Base-by-base conservation (phyloP, 2,888 invertebrate species). In the Philopedon plagiatum region DNA sequence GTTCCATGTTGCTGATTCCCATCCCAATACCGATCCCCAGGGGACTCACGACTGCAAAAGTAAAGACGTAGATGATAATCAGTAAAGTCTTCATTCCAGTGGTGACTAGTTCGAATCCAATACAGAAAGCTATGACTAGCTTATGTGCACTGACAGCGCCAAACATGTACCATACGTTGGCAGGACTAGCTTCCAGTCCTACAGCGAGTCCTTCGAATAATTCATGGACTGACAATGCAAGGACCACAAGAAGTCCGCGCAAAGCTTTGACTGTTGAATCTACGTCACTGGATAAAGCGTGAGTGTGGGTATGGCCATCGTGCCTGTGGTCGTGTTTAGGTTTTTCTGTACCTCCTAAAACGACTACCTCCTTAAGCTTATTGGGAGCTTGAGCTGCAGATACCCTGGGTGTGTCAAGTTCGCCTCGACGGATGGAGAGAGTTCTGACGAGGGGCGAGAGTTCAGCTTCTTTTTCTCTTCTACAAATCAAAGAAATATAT, bases 201-300 rank as follows among this genome's bases (percentile, higher is more conserved):
- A 95, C 92, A 11, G 95, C 93, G 61, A 95, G 86, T 18, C 95
- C 96, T 86, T 96, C 95, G 81, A 96, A 94, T 0, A 95, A 87
- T 81, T 95, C 95, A 82, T 96, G 96, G 69, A 96, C 90, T 9
- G 95, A 94, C 19, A 96, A 86, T 0, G 95, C 96, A 51, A 95
- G 86, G 0, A 96, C 94, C 60, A 95, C 92, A 62, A 96, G 88
- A 18, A 96, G 86, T 15, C 93, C 95, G 74, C 93, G 89, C 56
- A 94, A 85, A 19, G 82, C 82, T 62, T 79, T 81, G 5, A 85
- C 81, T 18, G 84, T 80, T 0, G 82, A 78, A 69, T 83, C 81
- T 2, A 71, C 65, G 0, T 77, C 75, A 21, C 79, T 75, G 11
- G 78, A 58, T 15, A 75, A 41, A 41, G 81, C 61, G 62, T 85